Evolutionary conservation across 2,113 vertebrate genomes (phyloP), one percentile per base, ranked within the genome.

Genomic region (Elephas maximus): DNA sequence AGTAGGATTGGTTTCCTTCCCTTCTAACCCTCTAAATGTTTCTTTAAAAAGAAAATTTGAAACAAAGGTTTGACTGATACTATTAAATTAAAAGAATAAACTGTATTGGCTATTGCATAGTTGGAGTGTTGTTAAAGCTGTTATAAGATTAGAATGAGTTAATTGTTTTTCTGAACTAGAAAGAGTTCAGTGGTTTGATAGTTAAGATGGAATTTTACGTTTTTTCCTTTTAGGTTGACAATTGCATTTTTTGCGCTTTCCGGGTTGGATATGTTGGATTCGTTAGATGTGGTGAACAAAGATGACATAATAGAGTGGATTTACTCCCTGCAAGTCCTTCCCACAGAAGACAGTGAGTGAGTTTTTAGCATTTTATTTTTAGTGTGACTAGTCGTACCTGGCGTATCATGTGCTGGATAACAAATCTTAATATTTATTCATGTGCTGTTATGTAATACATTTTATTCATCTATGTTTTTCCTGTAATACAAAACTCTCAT

Each of bases 321-420:
- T 98, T 99, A 99, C 98, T 99, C 99, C n/a, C 98, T 99, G 28
- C 99, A 99, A 97, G 99, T 99, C 96, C 98, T 99, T 97, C 99
- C 99, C 97, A 99, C 99, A 97, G 99, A 99, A 98, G 99, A 99
- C 97, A 98, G 99, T 99, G 99, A 99, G 99, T 99, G 98, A 98
- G 97, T 98, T 97, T 99, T 99, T 98, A 98, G 93, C 97, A 97
- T 98, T 98, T 98, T 98, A 69, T 98, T 98, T 98, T 98, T 97
- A 44, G 94, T 94, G 81, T 96, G 71, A 86, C 94, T 79, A 51
- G 60, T 69, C 82, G 44, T 81, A 69, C 57, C 24, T 90, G 48
- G 48, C 12, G 8, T 95, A 76, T 33, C 5, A 26, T 67, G 53
- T 60, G 26, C 88, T 77, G 18, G 26, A 89, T 89, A 18, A n/a